Conservation (phyloP, 2,888 invertebrate species). For the Coenonympha glycerion region DNA sequence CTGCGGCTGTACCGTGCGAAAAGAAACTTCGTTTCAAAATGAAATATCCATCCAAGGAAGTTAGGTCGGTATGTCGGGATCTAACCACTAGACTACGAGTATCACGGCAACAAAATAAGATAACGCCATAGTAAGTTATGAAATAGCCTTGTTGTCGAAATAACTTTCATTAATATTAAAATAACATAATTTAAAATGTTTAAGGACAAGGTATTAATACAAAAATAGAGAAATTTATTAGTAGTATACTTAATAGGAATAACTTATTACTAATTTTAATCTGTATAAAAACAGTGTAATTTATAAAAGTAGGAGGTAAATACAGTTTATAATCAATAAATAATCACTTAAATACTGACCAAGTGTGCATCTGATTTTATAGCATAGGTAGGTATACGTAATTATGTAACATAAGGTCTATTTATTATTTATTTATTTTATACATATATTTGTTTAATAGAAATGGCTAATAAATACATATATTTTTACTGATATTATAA, state of each 20-base stretch:
- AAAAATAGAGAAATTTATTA: constrained; percentile 1
- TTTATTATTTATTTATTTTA: too few species aligned
- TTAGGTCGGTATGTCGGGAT: too few species aligned
- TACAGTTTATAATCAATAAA: background rate
- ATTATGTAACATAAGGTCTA: too few species aligned
- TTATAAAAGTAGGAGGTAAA: too few species aligned
- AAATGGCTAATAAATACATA: too few species aligned
- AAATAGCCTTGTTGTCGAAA: constrained; percentile 14
- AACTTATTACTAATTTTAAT: too few species aligned
- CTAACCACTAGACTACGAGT: background rate
- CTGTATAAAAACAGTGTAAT: too few species aligned
- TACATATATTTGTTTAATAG: too few species aligned
- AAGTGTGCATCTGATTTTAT: background rate
- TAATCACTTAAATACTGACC: background rate
- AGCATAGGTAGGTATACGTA: background rate
- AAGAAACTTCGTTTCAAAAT: too few species aligned
- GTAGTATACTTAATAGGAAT: background rate
- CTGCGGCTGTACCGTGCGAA: too few species aligned
- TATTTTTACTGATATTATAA: too few species aligned
- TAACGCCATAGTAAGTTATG: constrained; percentile 19
- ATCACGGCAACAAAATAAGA: constrained; percentile 1
- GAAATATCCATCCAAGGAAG: too few species aligned
- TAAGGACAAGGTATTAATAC: constrained; percentile 3
- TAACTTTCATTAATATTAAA: background rate
- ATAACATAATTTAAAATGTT: background rate